Conservation (phyloP, 2,113 vertebrate species). For the Laticauda laticaudata region DNA sequence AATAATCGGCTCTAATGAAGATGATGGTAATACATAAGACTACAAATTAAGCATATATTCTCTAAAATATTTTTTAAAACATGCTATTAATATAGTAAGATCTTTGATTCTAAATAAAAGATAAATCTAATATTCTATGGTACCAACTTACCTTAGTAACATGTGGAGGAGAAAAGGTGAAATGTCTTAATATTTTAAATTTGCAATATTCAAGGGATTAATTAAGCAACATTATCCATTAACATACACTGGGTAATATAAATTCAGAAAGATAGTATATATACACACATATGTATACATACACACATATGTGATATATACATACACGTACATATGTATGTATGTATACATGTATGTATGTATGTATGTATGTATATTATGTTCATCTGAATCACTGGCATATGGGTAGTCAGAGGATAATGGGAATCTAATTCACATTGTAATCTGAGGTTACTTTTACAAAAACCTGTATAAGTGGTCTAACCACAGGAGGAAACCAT, state of each 20-base stretch:
- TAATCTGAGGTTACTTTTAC: not conserved
- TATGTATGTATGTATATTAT: no score
- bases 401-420: not conserved
- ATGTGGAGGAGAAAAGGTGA: not conserved
- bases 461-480: not conserved
- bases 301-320: no score
- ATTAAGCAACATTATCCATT: not conserved
- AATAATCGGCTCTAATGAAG: no score
- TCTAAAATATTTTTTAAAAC: not conserved
- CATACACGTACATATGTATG: no score
- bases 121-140: not conserved
- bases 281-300: not conserved
- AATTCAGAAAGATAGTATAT: not conserved
- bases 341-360: no score
- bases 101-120: not conserved
- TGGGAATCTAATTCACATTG: not conserved
- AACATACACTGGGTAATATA: not conserved
- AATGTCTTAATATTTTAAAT: not conserved
- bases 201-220: not conserved
- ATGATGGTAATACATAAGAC: not conserved
- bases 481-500: not conserved
- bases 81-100: not conserved
- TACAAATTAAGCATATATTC: not conserved
- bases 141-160: not conserved
- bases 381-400: no score